These are phyloP conservation scores for Acanthurus lineatus DNA, from an alignment of 2,797 vertebrate genomes.

Conservation along the genomic window DNA sequence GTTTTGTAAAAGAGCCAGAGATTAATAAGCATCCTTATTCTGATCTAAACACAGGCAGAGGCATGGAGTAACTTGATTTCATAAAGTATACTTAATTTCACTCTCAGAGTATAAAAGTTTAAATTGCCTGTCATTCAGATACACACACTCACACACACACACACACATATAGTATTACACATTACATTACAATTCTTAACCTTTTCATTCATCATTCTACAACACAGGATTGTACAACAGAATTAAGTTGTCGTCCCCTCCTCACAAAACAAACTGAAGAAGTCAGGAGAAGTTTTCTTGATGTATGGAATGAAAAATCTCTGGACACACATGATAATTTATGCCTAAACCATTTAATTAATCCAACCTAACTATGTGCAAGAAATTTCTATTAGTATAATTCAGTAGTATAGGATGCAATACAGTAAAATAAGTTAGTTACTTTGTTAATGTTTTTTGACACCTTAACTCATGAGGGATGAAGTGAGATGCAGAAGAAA, in stretches of 20 bases:
- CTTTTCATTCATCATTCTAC: neutral
- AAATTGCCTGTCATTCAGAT: neutral
- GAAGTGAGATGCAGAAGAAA: neutral
- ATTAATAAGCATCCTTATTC: constrained; percentile 25
- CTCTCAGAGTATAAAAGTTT: neutral
- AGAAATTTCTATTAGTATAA: neutral
- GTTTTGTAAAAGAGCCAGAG: constrained; percentile 13
- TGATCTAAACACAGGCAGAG: constrained; percentile 15
- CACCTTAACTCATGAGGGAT: neutral
- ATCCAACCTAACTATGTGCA: neutral
- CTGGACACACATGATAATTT: neutral
- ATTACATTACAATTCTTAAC: neutral
- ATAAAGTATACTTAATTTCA: neutral
- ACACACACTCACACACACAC: neutral
- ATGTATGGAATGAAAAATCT: neutral
- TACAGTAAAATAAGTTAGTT: neutral
- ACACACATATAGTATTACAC: neutral
- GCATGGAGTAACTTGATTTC: constrained; percentile 8
- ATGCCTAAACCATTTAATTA: neutral
- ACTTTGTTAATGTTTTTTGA: constrained; percentile 3
- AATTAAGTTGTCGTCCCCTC: neutral
- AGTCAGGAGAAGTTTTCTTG: neutral
- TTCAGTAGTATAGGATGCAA: neutral
- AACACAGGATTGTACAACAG: neutral
- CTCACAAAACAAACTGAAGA: neutral